These are phyloP conservation scores for Brachyptera risi DNA, from an alignment of 2,888 invertebrate species.

Conservation along the genomic window DNA sequence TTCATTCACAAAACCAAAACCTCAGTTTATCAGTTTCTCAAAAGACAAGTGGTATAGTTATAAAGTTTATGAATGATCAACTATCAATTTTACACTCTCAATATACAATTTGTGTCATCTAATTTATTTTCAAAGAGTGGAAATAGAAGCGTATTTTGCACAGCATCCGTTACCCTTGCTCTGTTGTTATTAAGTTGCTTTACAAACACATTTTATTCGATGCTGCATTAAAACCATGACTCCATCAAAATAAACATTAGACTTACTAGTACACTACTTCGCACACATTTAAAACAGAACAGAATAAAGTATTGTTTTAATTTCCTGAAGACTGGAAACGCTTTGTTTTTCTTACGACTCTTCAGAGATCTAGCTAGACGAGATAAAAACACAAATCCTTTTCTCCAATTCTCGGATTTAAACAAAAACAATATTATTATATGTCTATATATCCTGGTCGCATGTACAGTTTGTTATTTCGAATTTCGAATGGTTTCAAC, in stretches of 20 bases:
- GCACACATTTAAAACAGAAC: conserved; percentile 17
- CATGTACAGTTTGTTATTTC: no score
- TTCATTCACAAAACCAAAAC: no score
- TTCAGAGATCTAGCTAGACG: not conserved
- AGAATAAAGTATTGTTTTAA: conserved; percentile 24
- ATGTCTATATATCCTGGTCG: not conserved
- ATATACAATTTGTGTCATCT: no score
- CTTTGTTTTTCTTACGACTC: conserved; percentile 23
- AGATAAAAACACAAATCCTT: conserved; percentile 12
- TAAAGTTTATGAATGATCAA: no score
- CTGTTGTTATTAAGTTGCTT: not conserved
- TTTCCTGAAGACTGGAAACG: conserved; percentile 26
- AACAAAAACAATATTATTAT: conserved; percentile 17
- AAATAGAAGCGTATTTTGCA: not conserved
- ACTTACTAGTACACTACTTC: conserved; percentile 6
- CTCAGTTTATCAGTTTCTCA: no score
- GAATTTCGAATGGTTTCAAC: no score
- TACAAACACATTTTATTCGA: conserved; percentile 4
- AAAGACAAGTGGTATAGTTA: no score
- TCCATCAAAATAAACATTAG: conserved; percentile 16
- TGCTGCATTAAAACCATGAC: conserved; percentile 12
- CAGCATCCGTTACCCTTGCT: not conserved
- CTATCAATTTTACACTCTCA: no score
- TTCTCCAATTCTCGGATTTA: conserved; percentile 6
- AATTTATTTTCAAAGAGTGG: not conserved